Base-by-base conservation (phyloP, 2,797 vertebrate species). In the Malacoctenus gilli region DNA sequence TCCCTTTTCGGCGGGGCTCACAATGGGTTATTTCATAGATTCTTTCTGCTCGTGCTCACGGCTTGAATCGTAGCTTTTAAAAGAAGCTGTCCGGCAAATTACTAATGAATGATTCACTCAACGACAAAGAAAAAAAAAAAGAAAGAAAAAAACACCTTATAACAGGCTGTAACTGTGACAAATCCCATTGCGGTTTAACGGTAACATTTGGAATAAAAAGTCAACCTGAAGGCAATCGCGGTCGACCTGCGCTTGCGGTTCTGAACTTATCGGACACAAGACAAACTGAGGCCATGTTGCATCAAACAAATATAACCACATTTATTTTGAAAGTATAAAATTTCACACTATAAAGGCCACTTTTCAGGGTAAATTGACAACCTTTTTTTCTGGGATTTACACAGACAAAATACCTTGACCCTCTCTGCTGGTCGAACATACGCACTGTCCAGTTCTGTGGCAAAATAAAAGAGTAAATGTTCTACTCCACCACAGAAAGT, bases 261-360 rank as follows among this genome's bases (percentile, higher is more conserved):
- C n/a, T n/a, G n/a, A n/a, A n/a, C n/a, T n/a, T n/a, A n/a, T n/a
- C n/a, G n/a, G n/a, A n/a, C n/a, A 64, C 32, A 46, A 47, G 75
- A 70, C 39, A 77, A 79, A 16, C 47, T 19, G 18, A n/a, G 76
- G 66, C 12, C 63, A 35, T 43, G 64, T 82, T 89, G 85, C 85
- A 77, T 83, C 89, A 92, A 92, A 92, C 91, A 92, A 92, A 92
- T 90, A 92, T 89, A 90, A 91, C 89, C 91, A 93, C 92, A 88
- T 93, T 93, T 93, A 93, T 93, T 93, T 92, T 79, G 76, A 92
- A 92, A 92, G 92, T 93, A 93, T 91, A 93, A 93, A 93, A 93
- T 91, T 91, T 91, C 90, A 93, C 91, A 92, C 91, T 87, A 86
- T 91, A 92, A 93, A 93, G 92, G 92, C 91, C 92, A 93, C 92